phyloP scores from a whole-genome alignment of 2,113 vertebrate genomes.

The Glaucidium brasilianum region DNA sequence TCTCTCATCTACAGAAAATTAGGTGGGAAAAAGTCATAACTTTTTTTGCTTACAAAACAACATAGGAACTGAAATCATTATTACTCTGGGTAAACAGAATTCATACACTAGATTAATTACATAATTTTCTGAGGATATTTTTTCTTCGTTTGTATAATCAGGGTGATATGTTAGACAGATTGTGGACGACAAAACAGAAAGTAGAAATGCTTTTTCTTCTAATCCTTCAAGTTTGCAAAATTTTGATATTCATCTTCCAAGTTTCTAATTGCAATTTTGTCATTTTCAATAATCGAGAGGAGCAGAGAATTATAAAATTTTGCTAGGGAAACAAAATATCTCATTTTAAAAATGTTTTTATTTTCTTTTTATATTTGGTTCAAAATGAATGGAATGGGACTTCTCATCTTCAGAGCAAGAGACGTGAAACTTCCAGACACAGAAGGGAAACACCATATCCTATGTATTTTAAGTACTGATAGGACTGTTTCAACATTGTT shows the following conservation, averaged over 20 bases:
- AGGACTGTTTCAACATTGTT: not conserved
- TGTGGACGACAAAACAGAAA: not conserved
- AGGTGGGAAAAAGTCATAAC: not conserved
- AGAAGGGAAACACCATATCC: not conserved
- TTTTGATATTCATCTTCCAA: not conserved
- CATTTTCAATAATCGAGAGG: not conserved
- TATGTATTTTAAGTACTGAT: not conserved
- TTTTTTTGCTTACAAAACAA: not conserved
- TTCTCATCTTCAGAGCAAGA: not conserved
- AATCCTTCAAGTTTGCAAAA: not conserved
- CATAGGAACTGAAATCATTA: not conserved
- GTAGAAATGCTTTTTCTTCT: not conserved
- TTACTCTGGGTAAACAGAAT: not conserved
- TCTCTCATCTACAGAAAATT: constrained; percentile 35
- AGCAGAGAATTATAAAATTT: not conserved
- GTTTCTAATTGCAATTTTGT: not conserved
- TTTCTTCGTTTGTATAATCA: not conserved
- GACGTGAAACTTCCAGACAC: accelerated
- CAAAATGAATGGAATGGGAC: not conserved
- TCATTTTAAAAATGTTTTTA: not conserved
- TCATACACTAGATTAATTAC: not conserved
- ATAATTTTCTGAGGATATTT: not conserved
- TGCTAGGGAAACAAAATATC: not conserved
- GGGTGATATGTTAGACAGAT: not conserved
- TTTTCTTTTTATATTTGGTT: not conserved